These are phyloP conservation scores for Peribatodes rhomboidaria DNA, from an alignment of 2,888 invertebrate species.

Conservation along the genomic window DNA sequence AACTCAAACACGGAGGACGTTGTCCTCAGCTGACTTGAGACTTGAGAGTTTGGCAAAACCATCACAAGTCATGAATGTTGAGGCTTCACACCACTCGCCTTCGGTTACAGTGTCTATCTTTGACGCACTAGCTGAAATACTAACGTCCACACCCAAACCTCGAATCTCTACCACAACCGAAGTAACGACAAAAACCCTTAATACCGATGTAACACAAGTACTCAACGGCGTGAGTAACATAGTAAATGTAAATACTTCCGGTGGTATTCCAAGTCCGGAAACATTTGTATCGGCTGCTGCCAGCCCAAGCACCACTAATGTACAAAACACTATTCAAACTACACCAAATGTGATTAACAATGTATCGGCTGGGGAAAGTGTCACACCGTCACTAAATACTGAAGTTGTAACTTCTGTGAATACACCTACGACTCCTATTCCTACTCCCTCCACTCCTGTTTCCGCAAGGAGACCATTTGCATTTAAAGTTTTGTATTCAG, in stretches of 20 bases:
- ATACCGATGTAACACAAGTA: constrained; percentile 75
- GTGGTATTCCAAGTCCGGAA: constrained; percentile 69
- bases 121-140: constrained; percentile 86
- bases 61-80: constrained; percentile 83
- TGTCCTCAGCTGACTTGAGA: constrained; percentile 81
- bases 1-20: constrained; percentile 81
- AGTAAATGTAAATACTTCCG: constrained; percentile 81
- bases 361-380: constrained; percentile 75
- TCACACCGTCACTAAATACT: constrained; percentile 73
- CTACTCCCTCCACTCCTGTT: constrained; percentile 72
- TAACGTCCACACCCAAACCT: constrained; percentile 83
- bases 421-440: constrained; percentile 63
- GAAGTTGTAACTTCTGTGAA: constrained; percentile 70
- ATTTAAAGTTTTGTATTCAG: constrained; percentile 80
- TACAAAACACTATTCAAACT: constrained; percentile 79
- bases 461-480: constrained; percentile 83
- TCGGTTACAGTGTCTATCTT: constrained; percentile 87
- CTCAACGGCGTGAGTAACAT: constrained; percentile 84
- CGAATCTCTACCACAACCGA: constrained; percentile 78
- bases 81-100: constrained; percentile 85
- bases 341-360: constrained; percentile 83
- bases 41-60: constrained; percentile 81
- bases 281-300: constrained; percentile 62
- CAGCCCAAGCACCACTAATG: constrained; percentile 78
- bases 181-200: constrained; percentile 70